Evolutionary conservation across 2,888 invertebrate genomes (phyloP), one percentile per base, ranked within the genome.

Genomic region (Diadegma fenestrale): DNA sequence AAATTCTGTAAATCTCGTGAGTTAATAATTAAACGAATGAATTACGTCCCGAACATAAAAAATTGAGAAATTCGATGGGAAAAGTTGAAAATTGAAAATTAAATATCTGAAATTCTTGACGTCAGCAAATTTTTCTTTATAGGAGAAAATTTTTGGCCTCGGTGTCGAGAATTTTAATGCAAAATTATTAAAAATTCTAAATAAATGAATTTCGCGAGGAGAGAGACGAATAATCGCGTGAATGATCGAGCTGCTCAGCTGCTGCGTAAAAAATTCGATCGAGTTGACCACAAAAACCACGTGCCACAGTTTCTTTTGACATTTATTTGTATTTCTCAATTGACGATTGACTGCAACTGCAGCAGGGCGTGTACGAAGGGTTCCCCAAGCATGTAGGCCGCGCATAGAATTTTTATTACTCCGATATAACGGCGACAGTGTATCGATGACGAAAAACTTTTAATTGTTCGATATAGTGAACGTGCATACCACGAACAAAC

Each of bases 221-320:
- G 66, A 72, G n/a, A 33, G 10, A 43, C 19, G 51, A 14, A 68
- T 68, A 76, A 37, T 72, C 69, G 75, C 84, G 64, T 48, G 71
- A 73, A 58, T 69, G 76, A 78, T 88, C 86, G 84, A 79, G 83
- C 87, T 87, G 90, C 86, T 87, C 86, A 88, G 87, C 87, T 80
- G 78, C 71, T 33, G 45, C 43, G n/a, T n/a, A n/a, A n/a, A 19
- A 68, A 58, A 61, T 81, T 92, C 92, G 89, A 89, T 88, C 89
- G 91, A 92, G 89, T 71, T 90, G 89, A 89, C 87, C 89, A 88
- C 89, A 89, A 89, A 89, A 91, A 89, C 86, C 89, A 89, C 89
- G 88, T 85, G 80, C 84, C 88, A 88, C 87, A 86, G 89, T 81
- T 87, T 85, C 85, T 83, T 48, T 45, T 66, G 22, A 7, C 22